Base-by-base conservation (phyloP, 2,888 invertebrate genomes). In the Odontomyia ornata region DNA sequence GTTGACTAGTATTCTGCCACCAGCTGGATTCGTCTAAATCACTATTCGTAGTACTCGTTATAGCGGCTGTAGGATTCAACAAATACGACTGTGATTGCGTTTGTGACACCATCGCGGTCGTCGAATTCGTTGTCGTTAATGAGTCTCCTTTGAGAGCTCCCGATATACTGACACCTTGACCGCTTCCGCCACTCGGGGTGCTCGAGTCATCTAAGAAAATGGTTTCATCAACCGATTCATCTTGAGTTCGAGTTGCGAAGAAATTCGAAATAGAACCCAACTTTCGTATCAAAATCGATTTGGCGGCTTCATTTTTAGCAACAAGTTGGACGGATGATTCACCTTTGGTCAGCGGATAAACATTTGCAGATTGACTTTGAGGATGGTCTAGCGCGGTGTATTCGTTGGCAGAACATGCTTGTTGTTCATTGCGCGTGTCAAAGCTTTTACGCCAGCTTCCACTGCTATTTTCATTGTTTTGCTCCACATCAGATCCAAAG, bases 211-310 rank as follows among this genome's bases (percentile, higher is more conserved):
- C 90, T 78, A 85, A 81, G 80, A 84, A 85, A 73, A 86, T 84
- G 77, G 88, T 88, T 60, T 88, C 84, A 79, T 89, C 85, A 81
- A 86, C 88, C 18, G 87, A 85, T 81, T 89, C 86, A 81, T 89
- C 86, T 83, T 90, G 89, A 78, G 88, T 87, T 83, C 90, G 89
- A 78, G 87, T 87, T 85, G 91, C 92, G 83, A 93, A 93, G 79
- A 93, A 88, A 86, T 91, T 93, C 23, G 93, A 92, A 5, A 93
- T 93, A 0, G 93, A 93, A 67, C 92, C 93, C 81, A 94, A 85
- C 62, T 93, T 92, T 82, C 93, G 87, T 86, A 93, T 91, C 83
- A 93, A 92, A n/a, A n/a, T n/a, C 28, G 92, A 91, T 84, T 93
- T 93, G 0, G 92, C 91, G 81, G 92, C 91, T 83, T 91, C 91